Conservation (phyloP, 2,888 invertebrate species). For the Gymnocheta viridis region DNA sequence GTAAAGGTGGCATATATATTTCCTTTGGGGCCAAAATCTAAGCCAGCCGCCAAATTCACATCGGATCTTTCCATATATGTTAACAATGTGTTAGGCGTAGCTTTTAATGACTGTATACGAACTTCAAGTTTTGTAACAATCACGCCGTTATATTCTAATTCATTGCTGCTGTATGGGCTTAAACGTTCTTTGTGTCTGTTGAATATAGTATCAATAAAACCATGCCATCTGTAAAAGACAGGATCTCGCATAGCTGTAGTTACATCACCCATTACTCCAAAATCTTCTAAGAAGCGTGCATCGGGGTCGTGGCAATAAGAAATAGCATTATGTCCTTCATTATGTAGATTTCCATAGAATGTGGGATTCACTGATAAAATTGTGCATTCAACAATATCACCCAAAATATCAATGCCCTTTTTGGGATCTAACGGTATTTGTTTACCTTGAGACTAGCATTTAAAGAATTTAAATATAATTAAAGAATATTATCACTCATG, state of each 20-base stretch:
- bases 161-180: slow-evolving; percentile 83
- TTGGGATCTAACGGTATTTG: slow-evolving; percentile 79
- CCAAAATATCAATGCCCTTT: slow-evolving; percentile 89
- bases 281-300: slow-evolving; percentile 86
- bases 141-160: slow-evolving; percentile 74
- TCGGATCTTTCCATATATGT: slow-evolving; percentile 92
- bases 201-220: slow-evolving; percentile 89
- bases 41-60: slow-evolving; percentile 89
- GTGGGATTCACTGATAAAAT: slow-evolving; percentile 86
- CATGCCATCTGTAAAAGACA: slow-evolving; percentile 93
- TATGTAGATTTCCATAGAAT: slow-evolving; percentile 91
- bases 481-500: background rate
- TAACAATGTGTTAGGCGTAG: slow-evolving; percentile 65
- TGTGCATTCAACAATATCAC: slow-evolving; percentile 89
- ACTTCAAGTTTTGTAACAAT: slow-evolving; percentile 67
- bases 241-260: slow-evolving; percentile 94
- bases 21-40: slow-evolving; percentile 90
- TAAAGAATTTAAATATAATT: background rate
- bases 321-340: slow-evolving; percentile 90
- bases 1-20: slow-evolving; percentile 88
- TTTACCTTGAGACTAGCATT: slow-evolving; percentile 72
- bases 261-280: slow-evolving; percentile 90
- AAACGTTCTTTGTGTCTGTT: slow-evolving; percentile 86
- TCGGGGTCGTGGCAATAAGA: slow-evolving; percentile 92
- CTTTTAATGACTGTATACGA: slow-evolving; percentile 55